These are phyloP conservation scores for Eupithecia abbreviata DNA, from an alignment of 2,888 invertebrate species.

Conservation along the genomic window DNA sequence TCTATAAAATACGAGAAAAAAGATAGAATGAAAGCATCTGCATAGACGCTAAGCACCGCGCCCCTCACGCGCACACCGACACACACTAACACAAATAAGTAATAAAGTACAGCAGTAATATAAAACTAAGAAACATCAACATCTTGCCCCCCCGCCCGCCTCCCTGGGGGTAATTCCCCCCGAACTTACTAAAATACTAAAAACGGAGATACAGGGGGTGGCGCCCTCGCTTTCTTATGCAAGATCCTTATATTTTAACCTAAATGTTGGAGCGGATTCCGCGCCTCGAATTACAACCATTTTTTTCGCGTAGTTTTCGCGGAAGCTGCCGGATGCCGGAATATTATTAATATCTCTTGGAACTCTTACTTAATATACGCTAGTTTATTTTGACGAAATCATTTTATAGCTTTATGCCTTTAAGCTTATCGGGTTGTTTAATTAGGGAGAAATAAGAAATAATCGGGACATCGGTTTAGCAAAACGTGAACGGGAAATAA, in stretches of 20 bases:
- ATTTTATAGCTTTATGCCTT: neutral
- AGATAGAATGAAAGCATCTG: slow-evolving; percentile 64
- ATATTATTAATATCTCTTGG: slow-evolving; percentile 26
- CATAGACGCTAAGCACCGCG: slow-evolving; percentile 68
- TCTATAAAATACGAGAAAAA: slow-evolving; percentile 49
- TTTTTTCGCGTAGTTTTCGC: slow-evolving; percentile 45
- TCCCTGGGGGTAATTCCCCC: slow-evolving; percentile 75
- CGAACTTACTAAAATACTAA: slow-evolving; percentile 85
- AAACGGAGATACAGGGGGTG: slow-evolving; percentile 82
- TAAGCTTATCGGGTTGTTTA: neutral
- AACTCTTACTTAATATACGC: slow-evolving; percentile 23
- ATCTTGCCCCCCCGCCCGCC: slow-evolving; percentile 70
- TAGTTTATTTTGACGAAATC: neutral
- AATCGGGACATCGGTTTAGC: neutral
- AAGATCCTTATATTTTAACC: slow-evolving; percentile 84
- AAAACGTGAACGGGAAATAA: neutral
- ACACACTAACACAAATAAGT: slow-evolving; percentile 80
- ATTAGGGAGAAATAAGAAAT: neutral
- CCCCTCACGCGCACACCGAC: slow-evolving; percentile 61
- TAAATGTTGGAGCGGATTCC: slow-evolving; percentile 69
- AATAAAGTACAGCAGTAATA: slow-evolving; percentile 83
- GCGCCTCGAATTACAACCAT: slow-evolving; percentile 50
- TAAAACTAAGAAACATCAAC: slow-evolving; percentile 85
- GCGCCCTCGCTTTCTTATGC: slow-evolving; percentile 80
- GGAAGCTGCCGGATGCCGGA: slow-evolving; percentile 33